Base-by-base conservation (phyloP, 2,797 vertebrate genomes). In the Phylloscopus collybita region DNA sequence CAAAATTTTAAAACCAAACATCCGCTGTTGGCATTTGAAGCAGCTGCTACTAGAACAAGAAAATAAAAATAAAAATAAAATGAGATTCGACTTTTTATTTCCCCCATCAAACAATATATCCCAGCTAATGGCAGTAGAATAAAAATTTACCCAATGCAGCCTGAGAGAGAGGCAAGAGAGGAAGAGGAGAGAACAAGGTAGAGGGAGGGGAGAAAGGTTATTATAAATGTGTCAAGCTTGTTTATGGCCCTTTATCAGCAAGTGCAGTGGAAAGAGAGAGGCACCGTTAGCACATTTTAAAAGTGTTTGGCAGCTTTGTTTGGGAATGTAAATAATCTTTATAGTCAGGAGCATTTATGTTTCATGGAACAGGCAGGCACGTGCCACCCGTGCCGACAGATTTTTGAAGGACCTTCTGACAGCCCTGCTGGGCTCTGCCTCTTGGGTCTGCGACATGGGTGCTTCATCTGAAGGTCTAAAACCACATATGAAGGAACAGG, bases 311-410 rank as follows among this genome's bases (percentile, higher is more conserved):
- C 95, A 97, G 97, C 96, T 97, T 95, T 86, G 96, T 80, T 96
- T 92, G 75, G 93, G 96, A 94, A 97, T 97, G 97, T 98, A 98
- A 98, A 98, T 98, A 97, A 97, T 97, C 97, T 97, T 98, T 97
- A 97, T 95, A 96, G 97, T 92, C 96, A 57, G 75, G 86, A 95
- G 83, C 94, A 83, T 96, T 97, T 98, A 91, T 72, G 95, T 97
- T 95, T 93, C 96, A 90, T 21, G 61, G 94, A 96, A 90, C 32
- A 69, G 1, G 21, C 66, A 89, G 88, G 80, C 80, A 78, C 7
- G 10, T 90, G 53, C 84, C 91, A 78, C 92, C 93, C 87, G 10
- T 36, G 0, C 36, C 0, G 0, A 61, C 56, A 86, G 90, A 92
- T 79, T 89, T 94, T 53, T 92, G 96, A 89, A 82, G 69, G 81